Evolutionary conservation across 2,888 invertebrate species (phyloP).

Genomic region (Baronia brevicornis): DNA sequence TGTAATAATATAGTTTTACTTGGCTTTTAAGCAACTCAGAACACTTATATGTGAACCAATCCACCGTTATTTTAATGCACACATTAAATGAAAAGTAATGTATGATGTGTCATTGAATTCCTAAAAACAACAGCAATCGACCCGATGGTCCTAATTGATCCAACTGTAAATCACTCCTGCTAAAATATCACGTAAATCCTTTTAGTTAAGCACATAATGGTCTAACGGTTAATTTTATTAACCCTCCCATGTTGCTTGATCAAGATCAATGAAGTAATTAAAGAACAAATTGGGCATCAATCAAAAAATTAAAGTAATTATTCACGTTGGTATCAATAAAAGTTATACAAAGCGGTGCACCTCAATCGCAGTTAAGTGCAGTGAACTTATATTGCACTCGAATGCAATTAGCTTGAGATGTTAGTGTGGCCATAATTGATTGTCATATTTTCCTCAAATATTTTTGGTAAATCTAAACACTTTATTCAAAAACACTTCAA

Average conservation of each 20-base stretch:
- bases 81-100: too few relatives aligned
- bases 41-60: too few relatives aligned
- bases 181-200: too few relatives aligned
- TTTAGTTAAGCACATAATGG: too few relatives aligned
- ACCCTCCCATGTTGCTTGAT: conserved; percentile 1
- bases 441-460: background rate
- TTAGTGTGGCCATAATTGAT: conserved; percentile 11
- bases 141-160: background rate
- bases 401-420: conserved; percentile 34
- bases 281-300: conserved; percentile 13
- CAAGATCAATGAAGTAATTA: conserved; percentile 10
- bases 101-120: conserved; percentile 1
- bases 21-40: too few relatives aligned
- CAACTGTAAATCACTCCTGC: conserved; percentile 7
- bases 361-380: conserved; percentile 16
- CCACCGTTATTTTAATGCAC: too few relatives aligned
- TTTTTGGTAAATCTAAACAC: too few relatives aligned
- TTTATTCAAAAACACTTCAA: too few relatives aligned
- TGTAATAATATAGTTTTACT: too few relatives aligned
- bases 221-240: too few relatives aligned
- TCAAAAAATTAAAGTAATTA: conserved; percentile 16
- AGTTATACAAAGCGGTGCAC: conserved; percentile 18
- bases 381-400: conserved; percentile 20
- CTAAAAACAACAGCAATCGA: conserved; percentile 5
- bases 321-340: conserved; percentile 17